Percentiles rank a stretch among this genome's conserved stretches.
phyloP scores from a whole-genome alignment of 1,140 invertebrate genomes.

The Macrostomum lignano region DNA sequence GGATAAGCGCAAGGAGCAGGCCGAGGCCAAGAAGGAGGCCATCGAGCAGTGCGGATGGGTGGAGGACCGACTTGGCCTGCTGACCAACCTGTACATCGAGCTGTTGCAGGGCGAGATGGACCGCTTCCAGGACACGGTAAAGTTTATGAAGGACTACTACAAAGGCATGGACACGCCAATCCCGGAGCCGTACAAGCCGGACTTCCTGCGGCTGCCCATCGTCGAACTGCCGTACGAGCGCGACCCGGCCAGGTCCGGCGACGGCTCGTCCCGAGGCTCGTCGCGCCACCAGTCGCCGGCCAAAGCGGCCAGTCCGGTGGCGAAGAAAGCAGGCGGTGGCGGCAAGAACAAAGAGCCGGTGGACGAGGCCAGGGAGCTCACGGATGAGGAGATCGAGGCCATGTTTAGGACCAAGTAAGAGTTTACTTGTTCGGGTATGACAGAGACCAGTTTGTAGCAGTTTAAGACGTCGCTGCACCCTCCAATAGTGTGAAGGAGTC shows the following conservation, averaged over 20 bases:
- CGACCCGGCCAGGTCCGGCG: too few species aligned
- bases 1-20: conserved; percentile 22
- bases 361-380: background rate
- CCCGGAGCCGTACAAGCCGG: conserved; percentile 17
- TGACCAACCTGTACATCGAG: conserved; percentile 22
- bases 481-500: too few species aligned
- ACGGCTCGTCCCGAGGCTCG: too few species aligned
- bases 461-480: too few species aligned
- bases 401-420: conserved; percentile 1
- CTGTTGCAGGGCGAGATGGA: conserved; percentile 17
- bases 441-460: too few species aligned
- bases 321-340: conserved; percentile 3
- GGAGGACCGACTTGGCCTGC: conserved; percentile 22
- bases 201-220: conserved; percentile 20
- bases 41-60: conserved; percentile 26
- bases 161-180: conserved; percentile 22
- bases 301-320: conserved; percentile 4
- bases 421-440: too few species aligned
- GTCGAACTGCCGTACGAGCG: conserved; percentile 24
- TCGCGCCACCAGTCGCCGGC: too few species aligned
- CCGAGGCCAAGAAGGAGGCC: conserved; percentile 18
- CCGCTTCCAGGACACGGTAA: conserved; percentile 21
- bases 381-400: conserved; percentile 2
- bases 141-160: conserved; percentile 26
- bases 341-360: background rate